Conservation (phyloP, 2,113 vertebrate species). For the Panthera leo region DNA sequence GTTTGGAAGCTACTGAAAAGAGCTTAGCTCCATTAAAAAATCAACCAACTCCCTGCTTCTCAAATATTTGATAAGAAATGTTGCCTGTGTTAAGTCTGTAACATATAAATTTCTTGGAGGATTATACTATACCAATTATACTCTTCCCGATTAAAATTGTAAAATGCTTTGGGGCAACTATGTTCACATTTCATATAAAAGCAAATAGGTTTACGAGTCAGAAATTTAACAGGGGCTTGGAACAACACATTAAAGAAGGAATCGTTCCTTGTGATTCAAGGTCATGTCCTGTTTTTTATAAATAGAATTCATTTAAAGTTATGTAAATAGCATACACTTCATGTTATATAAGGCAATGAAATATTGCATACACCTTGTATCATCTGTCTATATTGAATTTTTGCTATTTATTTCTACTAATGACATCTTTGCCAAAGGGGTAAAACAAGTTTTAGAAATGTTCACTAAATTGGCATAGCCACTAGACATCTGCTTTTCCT, state of each 20-base stretch:
- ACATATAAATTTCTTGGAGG: conserved; percentile 69
- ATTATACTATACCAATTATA: conserved; percentile 65
- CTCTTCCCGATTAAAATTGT: conserved; percentile 50
- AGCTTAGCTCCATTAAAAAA: conserved; percentile 64
- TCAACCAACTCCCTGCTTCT: conserved; percentile 49
- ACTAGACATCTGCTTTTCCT: not conserved
- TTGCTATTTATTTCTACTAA: not conserved
- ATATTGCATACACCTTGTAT: not conserved
- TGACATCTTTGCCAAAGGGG: not conserved
- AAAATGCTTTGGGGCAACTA: conserved; percentile 63
- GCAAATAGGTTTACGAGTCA: conserved; percentile 58
- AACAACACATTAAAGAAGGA: conserved; percentile 60
- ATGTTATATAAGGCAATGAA: not conserved
- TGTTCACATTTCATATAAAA: conserved; percentile 67
- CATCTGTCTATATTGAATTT: not conserved
- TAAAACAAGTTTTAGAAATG: not conserved
- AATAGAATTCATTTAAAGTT: conserved; percentile 16
- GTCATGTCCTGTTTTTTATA: conserved; percentile 23
- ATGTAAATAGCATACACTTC: not conserved
- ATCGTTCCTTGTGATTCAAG: conserved; percentile 54
- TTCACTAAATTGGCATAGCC: not conserved
- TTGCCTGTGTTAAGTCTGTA: conserved; percentile 70
- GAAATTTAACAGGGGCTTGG: conserved; percentile 59
- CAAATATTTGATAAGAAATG: conserved; percentile 66
- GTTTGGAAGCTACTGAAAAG: not conserved